phyloP scores from a whole-genome alignment of 2,797 vertebrate species.

The Carapus acus region DNA sequence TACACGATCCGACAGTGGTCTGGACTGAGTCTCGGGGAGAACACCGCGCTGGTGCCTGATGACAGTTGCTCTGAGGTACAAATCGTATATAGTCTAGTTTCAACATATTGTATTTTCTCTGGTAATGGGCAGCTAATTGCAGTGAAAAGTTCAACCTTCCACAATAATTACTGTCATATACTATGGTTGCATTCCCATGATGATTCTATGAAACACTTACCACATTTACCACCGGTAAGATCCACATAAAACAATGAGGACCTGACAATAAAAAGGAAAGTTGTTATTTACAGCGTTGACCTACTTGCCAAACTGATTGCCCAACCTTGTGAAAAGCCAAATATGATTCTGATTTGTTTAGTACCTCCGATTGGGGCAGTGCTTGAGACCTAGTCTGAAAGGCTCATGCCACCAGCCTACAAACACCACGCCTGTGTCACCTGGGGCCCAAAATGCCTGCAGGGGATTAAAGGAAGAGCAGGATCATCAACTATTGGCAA shows the following conservation, averaged over 20 bases:
- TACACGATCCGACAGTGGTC: conserved; percentile 88
- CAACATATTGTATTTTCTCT: not conserved
- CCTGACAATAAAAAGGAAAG: conserved; percentile 60
- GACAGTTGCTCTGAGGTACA: conserved; percentile 80
- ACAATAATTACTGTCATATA: not conserved
- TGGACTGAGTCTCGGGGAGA: conserved; percentile 91
- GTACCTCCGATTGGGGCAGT: conserved; percentile 88
- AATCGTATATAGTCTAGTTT: conserved; percentile 15
- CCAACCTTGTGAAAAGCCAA: not conserved
- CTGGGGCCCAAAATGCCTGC: conserved; percentile 91
- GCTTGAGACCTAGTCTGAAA: conserved; percentile 83
- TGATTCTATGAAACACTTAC: conserved; percentile 66
- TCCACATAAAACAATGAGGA: conserved; percentile 92
- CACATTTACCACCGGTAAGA: conserved; percentile 84
- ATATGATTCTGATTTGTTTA: not conserved
- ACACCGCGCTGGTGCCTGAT: conserved; percentile 74
- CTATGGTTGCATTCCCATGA: not conserved
- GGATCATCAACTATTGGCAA: not conserved
- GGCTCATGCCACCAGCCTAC: conserved; percentile 87
- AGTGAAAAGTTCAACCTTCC: not conserved
- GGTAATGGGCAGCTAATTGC: too few relatives aligned
- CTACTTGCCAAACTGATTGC: not conserved
- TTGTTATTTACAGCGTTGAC: not conserved
- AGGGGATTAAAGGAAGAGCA: conserved; percentile 4
- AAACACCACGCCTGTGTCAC: conserved; percentile 85